phyloP scores from a whole-genome alignment of 2,888 invertebrate genomes.

The Cistogaster globosa region DNA sequence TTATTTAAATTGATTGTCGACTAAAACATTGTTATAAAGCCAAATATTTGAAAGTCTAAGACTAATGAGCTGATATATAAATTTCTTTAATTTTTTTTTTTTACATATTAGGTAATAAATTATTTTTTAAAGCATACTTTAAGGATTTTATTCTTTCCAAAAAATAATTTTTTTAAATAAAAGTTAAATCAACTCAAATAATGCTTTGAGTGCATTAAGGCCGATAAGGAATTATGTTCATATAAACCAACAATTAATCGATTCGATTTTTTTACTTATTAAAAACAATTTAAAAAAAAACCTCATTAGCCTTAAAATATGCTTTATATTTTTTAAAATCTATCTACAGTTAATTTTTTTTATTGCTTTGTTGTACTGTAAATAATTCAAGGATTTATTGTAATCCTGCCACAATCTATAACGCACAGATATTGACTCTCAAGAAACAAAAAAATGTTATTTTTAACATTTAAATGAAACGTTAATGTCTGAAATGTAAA shows the following conservation, averaged over 20 bases:
- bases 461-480: slow-evolving; percentile 21
- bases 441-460: neutral
- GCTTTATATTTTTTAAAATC: neutral
- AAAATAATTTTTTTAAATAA: neutral
- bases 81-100: too few relatives aligned
- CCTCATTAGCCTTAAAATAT: neutral
- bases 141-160: neutral
- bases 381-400: slow-evolving; percentile 26
- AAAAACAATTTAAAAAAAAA: too few relatives aligned
- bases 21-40: too few relatives aligned
- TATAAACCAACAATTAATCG: neutral
- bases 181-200: neutral
- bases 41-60: too few relatives aligned
- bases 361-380: neutral
- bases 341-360: neutral
- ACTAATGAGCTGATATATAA: too few relatives aligned
- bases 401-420: slow-evolving; percentile 28
- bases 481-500: slow-evolving; percentile 13
- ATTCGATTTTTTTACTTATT: neutral
- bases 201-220: neutral
- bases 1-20: too few relatives aligned
- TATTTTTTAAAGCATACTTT: slow-evolving; percentile 1
- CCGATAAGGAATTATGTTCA: too few relatives aligned
- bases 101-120: neutral
- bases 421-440: neutral